Evolutionary conservation across 1,140 invertebrate species (phyloP), one percentile per base, ranked within the genome.

Genomic region (Drosophila subpulchrella): DNA sequence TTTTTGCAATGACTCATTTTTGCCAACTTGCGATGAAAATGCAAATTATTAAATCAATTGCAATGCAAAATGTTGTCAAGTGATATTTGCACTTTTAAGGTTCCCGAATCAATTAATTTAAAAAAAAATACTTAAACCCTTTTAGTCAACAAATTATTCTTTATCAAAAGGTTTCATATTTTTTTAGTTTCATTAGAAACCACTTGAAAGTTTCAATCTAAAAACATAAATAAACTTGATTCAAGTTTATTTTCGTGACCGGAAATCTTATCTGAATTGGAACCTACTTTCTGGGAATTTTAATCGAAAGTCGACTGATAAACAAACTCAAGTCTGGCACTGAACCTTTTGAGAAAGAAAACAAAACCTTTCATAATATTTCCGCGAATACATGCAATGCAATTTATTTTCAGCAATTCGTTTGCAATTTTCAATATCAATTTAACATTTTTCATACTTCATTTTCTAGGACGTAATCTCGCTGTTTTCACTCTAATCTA

Each of bases 31-130:
- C 46, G 34, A 41, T 44, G 46, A 53, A 68, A 66, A 51, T 68
- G 65, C 65, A 54, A 68, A 68, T 68, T 66, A 46, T 53, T 24
- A 68, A 68, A 66, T 68, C 60, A 67, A 67, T 67, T 65, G 36
- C 47, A 66, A 66, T 61, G 62, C 57, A 47, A 66, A 67, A 46
- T 48, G 44, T 30, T 50, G 60, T 15, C 42, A 59, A 44, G 6
- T 27, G 39, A 60, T 46, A 38, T 46, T 46, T 46, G 17, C 20
- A 32, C 57, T 67, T 67, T 50, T 38, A 42, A 50, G 44, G 36
- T 61, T 61, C 34, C 34, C 32, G n/a, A n/a, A n/a, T n/a, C n/a
- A n/a, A n/a, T n/a, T n/a, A n/a, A n/a, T n/a, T n/a, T n/a, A n/a
- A n/a, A n/a, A n/a, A n/a, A n/a, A n/a, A n/a, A n/a, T n/a, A n/a